phyloP scores from a whole-genome alignment of 1,140 invertebrate genomes.

The Drosophila simulans region DNA sequence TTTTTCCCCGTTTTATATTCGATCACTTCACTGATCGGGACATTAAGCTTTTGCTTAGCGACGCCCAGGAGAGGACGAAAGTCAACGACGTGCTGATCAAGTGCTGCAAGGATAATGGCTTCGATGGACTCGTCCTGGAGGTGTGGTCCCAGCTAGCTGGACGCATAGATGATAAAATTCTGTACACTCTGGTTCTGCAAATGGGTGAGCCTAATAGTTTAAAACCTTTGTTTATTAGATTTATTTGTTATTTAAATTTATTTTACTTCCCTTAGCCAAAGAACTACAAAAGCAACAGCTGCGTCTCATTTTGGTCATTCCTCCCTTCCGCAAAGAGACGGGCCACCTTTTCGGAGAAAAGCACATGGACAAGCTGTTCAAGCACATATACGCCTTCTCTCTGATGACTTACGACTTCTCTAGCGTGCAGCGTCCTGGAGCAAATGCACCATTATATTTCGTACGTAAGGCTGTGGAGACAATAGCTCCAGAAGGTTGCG shows the following conservation, averaged over 20 bases:
- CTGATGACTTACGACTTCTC: constrained; percentile 98
- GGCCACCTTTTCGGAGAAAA: constrained; percentile 90
- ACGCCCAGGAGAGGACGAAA: constrained; percentile 86
- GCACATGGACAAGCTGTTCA: constrained; percentile 91
- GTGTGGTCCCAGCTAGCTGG: constrained; percentile 93
- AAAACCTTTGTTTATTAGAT: too few species aligned
- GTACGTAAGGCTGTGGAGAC: constrained; percentile 91
- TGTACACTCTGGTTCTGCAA: constrained; percentile 87
- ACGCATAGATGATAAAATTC: constrained; percentile 87
- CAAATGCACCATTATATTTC: constrained; percentile 95
- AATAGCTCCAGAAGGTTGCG: constrained; percentile 87
- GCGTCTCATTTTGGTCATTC: constrained; percentile 92
- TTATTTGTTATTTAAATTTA: too few species aligned
- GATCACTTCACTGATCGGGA: constrained; percentile 92
- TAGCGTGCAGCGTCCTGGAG: constrained; percentile 91
- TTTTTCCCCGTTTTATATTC: constrained; percentile 94
- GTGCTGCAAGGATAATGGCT: constrained; percentile 88
- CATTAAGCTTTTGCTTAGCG: constrained; percentile 88
- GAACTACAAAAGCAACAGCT: constrained; percentile 84
- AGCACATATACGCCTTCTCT: constrained; percentile 93
- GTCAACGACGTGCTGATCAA: constrained; percentile 87
- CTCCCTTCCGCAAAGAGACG: constrained; percentile 89
- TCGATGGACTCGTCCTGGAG: constrained; percentile 95
- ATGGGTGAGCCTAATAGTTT: constrained; percentile 85
- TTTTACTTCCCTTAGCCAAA: constrained; percentile 41